These are phyloP conservation scores for Nasonia longicornis DNA, from an alignment of 1,140 invertebrate genomes.

Conservation along the genomic window DNA sequence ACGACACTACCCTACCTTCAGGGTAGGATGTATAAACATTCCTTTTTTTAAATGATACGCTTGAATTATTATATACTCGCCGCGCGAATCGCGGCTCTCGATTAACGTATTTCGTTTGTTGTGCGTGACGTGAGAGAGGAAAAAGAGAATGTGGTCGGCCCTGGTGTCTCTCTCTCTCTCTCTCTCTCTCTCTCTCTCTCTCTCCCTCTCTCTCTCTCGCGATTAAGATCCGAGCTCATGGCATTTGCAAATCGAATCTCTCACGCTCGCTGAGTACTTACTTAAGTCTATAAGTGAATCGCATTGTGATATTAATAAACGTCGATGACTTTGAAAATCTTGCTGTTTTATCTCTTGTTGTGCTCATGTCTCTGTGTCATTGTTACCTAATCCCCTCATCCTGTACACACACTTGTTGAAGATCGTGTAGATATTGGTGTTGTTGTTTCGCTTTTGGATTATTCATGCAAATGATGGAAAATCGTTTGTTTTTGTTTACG, in stretches of 20 bases:
- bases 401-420: background rate
- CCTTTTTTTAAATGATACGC: background rate
- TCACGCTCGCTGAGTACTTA: conserved; percentile 34
- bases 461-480: background rate
- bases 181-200: too few relatives aligned
- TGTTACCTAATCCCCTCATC: conserved; percentile 12
- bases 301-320: conserved; percentile 47
- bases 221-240: conserved; percentile 4
- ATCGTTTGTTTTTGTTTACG: conserved; percentile 7
- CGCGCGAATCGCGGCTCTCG: background rate
- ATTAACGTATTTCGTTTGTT: conserved; percentile 24
- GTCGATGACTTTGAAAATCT: conserved; percentile 35
- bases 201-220: background rate
- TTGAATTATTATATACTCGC: background rate
- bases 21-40: background rate
- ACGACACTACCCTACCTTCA: background rate
- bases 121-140: background rate
- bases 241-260: conserved; percentile 32
- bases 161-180: background rate
- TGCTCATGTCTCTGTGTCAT: background rate
- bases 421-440: background rate
- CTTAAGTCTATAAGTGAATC: conserved; percentile 34
- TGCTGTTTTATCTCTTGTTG: background rate
- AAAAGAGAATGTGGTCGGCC: background rate
- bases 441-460: background rate